phyloP scores from a whole-genome alignment of 2,113 vertebrate species.

The Oceanites oceanicus region DNA sequence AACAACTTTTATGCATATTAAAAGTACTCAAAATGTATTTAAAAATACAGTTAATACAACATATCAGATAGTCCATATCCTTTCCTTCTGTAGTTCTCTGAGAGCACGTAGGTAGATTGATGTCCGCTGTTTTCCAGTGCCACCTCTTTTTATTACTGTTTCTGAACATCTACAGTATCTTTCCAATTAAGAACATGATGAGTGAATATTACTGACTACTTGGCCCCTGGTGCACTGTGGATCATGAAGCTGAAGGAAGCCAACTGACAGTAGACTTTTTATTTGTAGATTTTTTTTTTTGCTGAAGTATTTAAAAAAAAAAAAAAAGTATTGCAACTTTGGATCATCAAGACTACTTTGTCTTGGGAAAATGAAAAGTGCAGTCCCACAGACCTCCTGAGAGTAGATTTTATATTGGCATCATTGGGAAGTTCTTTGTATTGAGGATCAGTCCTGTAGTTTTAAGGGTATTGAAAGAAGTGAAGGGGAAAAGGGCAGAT shows the following conservation, averaged over 20 bases:
- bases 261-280: neutral
- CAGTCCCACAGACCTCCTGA: neutral
- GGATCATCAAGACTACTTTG: neutral
- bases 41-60: neutral
- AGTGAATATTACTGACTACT: neutral
- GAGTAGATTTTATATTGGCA: neutral
- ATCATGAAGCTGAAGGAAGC: neutral
- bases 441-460: neutral
- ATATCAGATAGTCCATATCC: neutral
- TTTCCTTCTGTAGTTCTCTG: neutral
- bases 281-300: neutral
- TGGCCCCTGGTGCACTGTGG: neutral
- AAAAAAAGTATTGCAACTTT: neutral
- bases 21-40: neutral
- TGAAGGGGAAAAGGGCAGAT: neutral
- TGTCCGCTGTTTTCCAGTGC: neutral
- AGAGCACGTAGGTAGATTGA: neutral
- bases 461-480: neutral
- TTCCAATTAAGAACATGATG: neutral
- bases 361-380: neutral
- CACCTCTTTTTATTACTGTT: neutral
- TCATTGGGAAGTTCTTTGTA: neutral
- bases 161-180: neutral
- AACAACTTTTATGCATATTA: neutral
- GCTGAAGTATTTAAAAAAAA: neutral